phyloP scores from a whole-genome alignment of 2,888 invertebrate species.

The Drosophila prolongata region DNA sequence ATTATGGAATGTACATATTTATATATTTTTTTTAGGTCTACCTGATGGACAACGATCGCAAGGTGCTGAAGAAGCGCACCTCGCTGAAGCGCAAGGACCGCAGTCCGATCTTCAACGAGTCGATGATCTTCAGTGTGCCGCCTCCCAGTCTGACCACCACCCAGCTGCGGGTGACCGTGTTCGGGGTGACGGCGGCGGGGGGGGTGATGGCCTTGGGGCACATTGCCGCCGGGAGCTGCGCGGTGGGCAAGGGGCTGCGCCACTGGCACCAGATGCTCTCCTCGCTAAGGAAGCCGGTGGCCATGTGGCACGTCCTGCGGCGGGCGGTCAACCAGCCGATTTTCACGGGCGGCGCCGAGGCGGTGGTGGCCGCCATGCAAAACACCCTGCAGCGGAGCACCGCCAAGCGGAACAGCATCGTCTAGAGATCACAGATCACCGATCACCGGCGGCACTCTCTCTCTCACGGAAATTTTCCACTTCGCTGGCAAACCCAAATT shows the following conservation, averaged over 20 bases:
- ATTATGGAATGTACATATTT: too few species aligned
- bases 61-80: slow-evolving; percentile 92
- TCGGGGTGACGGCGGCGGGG: slow-evolving; percentile 73
- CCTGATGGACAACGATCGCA: slow-evolving; percentile 91
- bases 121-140: slow-evolving; percentile 93
- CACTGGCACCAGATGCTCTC: slow-evolving; percentile 95
- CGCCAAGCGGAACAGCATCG: slow-evolving; percentile 80
- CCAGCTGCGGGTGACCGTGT: slow-evolving; percentile 90
- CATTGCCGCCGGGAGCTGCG: slow-evolving; percentile 90
- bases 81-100: slow-evolving; percentile 90
- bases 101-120: slow-evolving; percentile 92
- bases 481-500: slow-evolving; percentile 7
- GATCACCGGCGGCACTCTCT: background rate
- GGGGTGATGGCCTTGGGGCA: slow-evolving; percentile 90
- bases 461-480: slow-evolving; percentile 12
- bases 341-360: slow-evolving; percentile 81
- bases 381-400: slow-evolving; percentile 73
- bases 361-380: slow-evolving; percentile 81
- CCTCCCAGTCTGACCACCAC: slow-evolving; percentile 89
- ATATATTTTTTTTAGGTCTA: slow-evolving; percentile 86
- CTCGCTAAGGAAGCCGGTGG: slow-evolving; percentile 91
- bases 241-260: slow-evolving; percentile 89
- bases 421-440: slow-evolving; percentile 42
- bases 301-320: slow-evolving; percentile 93
- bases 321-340: slow-evolving; percentile 81